A percentile compares a stretch with the other conserved stretches of the same genome.
phyloP scores from a whole-genome alignment of 2,113 vertebrate genomes.

The Gallinago undulata region DNA sequence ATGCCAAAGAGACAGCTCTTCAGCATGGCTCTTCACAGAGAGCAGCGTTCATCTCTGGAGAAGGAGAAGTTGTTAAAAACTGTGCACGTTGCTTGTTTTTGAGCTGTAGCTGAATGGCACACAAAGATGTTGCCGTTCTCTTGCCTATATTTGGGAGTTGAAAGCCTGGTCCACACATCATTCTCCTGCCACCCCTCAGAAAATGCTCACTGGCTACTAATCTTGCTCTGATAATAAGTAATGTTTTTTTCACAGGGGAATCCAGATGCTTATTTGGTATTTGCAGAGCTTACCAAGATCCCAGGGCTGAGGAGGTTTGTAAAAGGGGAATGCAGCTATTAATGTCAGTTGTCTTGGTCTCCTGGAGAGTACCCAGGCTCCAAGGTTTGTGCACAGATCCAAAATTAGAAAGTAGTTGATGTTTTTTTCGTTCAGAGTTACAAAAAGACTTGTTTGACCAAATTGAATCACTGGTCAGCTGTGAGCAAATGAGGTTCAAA shows the following conservation, averaged over 20 bases:
- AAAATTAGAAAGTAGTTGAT: neutral
- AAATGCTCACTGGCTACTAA: neutral
- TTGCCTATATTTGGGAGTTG: neutral
- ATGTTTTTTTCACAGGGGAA: neutral
- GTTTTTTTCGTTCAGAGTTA: neutral
- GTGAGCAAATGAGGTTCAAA: neutral
- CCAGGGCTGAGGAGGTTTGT: neutral
- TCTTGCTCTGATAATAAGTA: neutral
- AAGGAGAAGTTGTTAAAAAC: neutral
- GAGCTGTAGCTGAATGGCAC: neutral
- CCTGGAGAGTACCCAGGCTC: neutral
- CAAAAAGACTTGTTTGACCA: neutral
- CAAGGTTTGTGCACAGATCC: neutral
- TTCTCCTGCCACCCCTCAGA: neutral
- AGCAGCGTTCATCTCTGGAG: neutral
- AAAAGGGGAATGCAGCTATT: neutral
- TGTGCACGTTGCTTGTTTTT: rapidly evolving
- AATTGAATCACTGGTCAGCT: neutral
- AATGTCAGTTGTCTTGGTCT: neutral
- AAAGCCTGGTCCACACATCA: neutral
- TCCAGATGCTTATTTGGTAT: neutral
- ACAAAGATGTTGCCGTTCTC: neutral
- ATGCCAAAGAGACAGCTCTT: neutral
- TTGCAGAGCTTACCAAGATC: neutral
- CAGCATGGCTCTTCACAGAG: neutral